Evolutionary conservation across 2,888 invertebrate species (phyloP), one percentile per base, ranked within the genome.

Genomic region (Cartodere bifasciata): DNA sequence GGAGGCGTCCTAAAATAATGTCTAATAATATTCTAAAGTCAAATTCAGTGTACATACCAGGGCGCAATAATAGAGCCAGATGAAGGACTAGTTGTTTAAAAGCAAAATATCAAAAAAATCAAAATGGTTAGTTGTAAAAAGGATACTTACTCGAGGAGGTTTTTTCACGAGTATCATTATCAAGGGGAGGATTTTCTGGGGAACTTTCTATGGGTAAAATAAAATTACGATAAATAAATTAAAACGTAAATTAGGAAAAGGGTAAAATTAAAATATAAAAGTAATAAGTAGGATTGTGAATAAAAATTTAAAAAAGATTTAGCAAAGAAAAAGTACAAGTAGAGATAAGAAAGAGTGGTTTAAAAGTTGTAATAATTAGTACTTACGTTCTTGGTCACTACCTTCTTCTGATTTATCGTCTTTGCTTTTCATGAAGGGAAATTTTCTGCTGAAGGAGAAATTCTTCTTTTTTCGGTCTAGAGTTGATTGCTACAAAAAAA

Each of bases 391-490:
- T 72, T 88, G 90, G 58, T 90, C 90, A 47, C 91, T 92, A 58
- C 90, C 88, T 56, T 95, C 92, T 64, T 94, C 91, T 30, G 86
- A 88, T 63, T 90, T 91, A 56, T 94, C 91, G 62, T 98, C 97
- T 68, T 94, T 90, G 67, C 94, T 94, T 73, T 98, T 98, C 86
- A 97, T 95, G 66, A 98, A 98, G 21, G 97, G 97, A 65, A 98
- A 95, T 63, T 87, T 90, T 62, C 95, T 75, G 56, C 94, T 94
- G 67, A 98, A 97, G 35, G 94, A 92, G 53, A 97, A 84, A 55
- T 97, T 95, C 65, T 95, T 94, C 77, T 95, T 94, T 71, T 91
- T 91, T 56, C 91, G 76, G 64, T 91, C 91, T 55, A 91, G 69
- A 23, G 91, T 91, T 44, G 88, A 90, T 74, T 87, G 86, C 78